Base-by-base conservation (phyloP, 2,888 invertebrate species). In the Drosophila mayaguana region DNA sequence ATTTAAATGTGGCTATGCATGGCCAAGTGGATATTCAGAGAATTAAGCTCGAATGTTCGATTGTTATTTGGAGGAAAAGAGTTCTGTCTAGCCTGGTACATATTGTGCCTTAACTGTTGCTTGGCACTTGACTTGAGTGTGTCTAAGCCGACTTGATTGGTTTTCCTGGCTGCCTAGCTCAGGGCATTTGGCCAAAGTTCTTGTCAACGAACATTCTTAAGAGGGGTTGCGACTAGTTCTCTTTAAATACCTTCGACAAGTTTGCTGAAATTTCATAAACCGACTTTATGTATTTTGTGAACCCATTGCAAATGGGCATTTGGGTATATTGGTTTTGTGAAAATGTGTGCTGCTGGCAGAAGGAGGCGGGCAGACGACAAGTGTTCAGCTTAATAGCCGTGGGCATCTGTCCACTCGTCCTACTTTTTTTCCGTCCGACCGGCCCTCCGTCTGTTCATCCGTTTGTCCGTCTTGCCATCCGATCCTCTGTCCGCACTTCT, bases 101-200 rank as follows among this genome's bases (percentile, higher is more conserved):
- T 42, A 42, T 42, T 45, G 22, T 45, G 25, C 46, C 46, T 32
- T 1, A 12, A 50, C 48, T 50, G 32, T 50, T 50, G 48, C 48
- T 32, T 1, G 48, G 7, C 48, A 12, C 18, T 50, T 50, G 48
- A 50, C 32, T 50, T 5, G 18, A 28, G 32, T 12, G 32, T 18
- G 12, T 50, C 32, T 50, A 32, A 18, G 48, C 48, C 12, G n/a
- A 7, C 48, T 50, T 50, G 48, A 50, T 50, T 50, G 48, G 12
- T 18, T 32, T 32, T 50, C 48, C 9, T 18, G 28, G 8, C n/a
- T 32, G 48, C n/a, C 25, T 28, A 1, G 48, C 11, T 48, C 11
- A 28, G n/a, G 6, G 7, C 32, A 32, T 32, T 18, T 18, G 28
- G 1, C 18, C 32, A 32, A 6, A 32, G 18, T 6, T 12, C 28